Conservation (phyloP, 2,113 vertebrate genomes). For the Gallinago jamesoni region DNA sequence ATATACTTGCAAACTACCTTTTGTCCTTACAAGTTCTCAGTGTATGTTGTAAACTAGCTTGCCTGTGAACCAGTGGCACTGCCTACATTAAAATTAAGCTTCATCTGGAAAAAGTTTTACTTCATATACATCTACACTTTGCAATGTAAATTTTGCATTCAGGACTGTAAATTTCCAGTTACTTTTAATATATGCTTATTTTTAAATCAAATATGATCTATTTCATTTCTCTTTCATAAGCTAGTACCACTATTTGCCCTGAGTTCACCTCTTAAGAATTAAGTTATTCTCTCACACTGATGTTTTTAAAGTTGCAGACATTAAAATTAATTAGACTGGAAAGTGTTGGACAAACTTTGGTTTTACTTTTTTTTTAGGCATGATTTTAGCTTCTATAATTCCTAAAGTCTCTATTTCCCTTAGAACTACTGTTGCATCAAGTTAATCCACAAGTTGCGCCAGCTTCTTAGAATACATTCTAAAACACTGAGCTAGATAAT, state of each 20-base stretch:
- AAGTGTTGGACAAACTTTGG: background rate
- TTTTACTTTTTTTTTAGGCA: background rate
- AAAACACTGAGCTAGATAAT: background rate
- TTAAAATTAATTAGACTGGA: background rate
- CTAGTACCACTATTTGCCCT: background rate
- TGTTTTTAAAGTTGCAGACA: background rate
- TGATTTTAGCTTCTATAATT: background rate
- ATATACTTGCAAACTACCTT: background rate
- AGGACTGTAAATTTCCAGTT: background rate
- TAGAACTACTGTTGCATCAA: rapidly evolving
- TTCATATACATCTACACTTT: background rate
- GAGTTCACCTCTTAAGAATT: background rate
- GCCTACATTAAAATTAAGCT: background rate
- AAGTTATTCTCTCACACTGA: background rate
- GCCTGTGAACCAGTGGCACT: background rate
- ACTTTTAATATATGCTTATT: background rate
- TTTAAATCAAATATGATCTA: background rate
- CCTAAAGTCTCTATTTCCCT: background rate
- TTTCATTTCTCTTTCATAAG: background rate
- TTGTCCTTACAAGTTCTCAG: background rate
- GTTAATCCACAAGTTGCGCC: background rate
- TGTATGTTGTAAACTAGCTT: background rate
- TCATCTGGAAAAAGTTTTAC: background rate
- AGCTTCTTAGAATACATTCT: background rate
- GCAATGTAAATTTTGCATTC: background rate